Evolutionary conservation across 2,113 vertebrate genomes (phyloP).

Genomic region (Erythrocercus mccallii): DNA sequence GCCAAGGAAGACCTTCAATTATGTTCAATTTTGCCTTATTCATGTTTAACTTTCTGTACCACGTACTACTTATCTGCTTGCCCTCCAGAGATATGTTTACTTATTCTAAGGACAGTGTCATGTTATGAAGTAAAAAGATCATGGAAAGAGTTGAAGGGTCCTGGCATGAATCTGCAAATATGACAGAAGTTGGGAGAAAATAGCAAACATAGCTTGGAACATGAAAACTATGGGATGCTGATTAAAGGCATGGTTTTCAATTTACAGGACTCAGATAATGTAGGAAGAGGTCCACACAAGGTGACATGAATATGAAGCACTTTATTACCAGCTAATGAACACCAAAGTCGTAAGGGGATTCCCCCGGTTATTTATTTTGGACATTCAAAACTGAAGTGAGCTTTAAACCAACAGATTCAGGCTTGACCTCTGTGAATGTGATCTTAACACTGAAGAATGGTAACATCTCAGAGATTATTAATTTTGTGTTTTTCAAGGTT

Average conservation of each 20-base stretch:
- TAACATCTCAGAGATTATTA: neutral
- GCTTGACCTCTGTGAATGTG: neutral
- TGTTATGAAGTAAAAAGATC: neutral
- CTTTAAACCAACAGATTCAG: neutral
- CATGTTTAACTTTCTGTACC: neutral
- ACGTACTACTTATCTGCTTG: neutral
- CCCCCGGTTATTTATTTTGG: neutral
- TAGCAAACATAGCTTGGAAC: neutral
- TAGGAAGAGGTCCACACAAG: neutral
- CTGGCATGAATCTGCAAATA: neutral
- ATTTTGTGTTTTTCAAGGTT: neutral
- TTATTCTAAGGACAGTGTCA: neutral
- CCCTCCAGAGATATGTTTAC: rapidly evolving
- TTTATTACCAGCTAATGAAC: neutral
- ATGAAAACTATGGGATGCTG: neutral
- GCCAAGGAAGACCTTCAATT: neutral
- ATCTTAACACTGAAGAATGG: neutral
- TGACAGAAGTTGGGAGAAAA: neutral
- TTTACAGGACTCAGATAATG: neutral
- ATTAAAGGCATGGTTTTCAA: neutral
- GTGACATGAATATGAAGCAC: neutral
- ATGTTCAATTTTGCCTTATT: neutral
- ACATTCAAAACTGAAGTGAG: neutral
- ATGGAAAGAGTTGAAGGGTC: neutral
- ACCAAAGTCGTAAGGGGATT: neutral